A percentile compares a stretch with the other conserved stretches of the same genome.
Evolutionary conservation across 1,140 invertebrate species (phyloP).

Genomic region (Macrocentrus cingulum): DNA sequence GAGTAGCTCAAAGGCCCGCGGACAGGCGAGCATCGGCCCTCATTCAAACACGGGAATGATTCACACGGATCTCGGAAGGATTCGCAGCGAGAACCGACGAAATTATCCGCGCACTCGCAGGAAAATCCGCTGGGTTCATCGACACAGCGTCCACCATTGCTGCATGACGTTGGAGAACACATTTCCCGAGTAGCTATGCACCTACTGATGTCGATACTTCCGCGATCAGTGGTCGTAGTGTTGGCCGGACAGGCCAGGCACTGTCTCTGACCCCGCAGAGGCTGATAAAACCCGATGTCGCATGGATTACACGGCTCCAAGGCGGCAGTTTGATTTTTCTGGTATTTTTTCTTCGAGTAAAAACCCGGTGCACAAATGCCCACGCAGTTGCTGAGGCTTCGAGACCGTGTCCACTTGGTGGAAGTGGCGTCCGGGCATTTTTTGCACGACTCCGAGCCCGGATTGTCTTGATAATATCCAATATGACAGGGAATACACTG

Average conservation of each 20-base stretch:
- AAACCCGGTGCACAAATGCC: constrained; percentile 42
- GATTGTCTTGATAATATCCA: constrained; percentile 65
- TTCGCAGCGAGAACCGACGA: constrained; percentile 44
- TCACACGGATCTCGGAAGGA: constrained; percentile 40
- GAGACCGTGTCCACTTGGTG: constrained; percentile 62
- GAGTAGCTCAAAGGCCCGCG: constrained; percentile 36
- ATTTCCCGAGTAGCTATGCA: constrained; percentile 50
- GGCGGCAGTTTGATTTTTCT: constrained; percentile 26
- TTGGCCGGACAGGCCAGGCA: constrained; percentile 63
- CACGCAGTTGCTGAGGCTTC: constrained; percentile 63
- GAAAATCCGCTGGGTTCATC: constrained; percentile 43
- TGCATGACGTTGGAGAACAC: constrained; percentile 50
- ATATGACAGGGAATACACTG: constrained; percentile 63
- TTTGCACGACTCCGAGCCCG: constrained; percentile 62
- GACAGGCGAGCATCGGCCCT: constrained; percentile 54
- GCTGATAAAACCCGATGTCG: constrained; percentile 64
- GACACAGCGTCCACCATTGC: constrained; percentile 50
- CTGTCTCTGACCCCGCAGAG: constrained; percentile 59
- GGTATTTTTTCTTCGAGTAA: constrained; percentile 39
- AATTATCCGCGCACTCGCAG: constrained; percentile 53
- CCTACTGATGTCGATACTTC: constrained; percentile 51
- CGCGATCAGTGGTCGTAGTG: constrained; percentile 61
- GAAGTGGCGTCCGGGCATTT: constrained; percentile 65
- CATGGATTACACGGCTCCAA: constrained; percentile 63
- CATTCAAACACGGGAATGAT: constrained; percentile 50